Conservation (phyloP, 2,888 invertebrate genomes). For the Lasioglossum leucozonium region DNA sequence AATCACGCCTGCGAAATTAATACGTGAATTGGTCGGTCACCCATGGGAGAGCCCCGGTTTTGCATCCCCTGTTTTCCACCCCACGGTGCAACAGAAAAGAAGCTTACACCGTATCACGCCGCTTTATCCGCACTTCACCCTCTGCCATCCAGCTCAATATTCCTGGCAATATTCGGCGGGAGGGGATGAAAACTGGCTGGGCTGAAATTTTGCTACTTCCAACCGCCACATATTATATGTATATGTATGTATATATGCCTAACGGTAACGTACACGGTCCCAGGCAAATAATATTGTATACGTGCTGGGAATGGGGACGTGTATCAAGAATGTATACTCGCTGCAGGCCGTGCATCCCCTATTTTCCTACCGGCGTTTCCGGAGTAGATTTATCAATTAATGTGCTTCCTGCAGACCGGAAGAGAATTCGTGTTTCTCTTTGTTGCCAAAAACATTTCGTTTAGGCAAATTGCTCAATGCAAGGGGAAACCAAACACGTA, state of each 20-base stretch:
- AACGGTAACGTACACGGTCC: constrained; percentile 38
- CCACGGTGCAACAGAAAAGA: constrained; percentile 39
- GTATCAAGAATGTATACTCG: constrained; percentile 16
- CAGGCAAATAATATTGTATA: constrained; percentile 32
- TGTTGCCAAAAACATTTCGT: not conserved
- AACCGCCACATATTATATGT: not conserved
- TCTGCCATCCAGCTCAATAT: constrained; percentile 10
- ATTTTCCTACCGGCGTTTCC: not conserved
- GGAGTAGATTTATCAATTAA: constrained; percentile 12
- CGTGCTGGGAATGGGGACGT: constrained; percentile 27
- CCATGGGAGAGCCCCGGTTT: constrained; percentile 19
- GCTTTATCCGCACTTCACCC: constrained; percentile 48
- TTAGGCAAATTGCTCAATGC: not conserved
- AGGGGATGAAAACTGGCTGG: constrained; percentile 10
- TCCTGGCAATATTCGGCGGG: constrained; percentile 34
- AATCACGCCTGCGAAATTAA: constrained; percentile 51
- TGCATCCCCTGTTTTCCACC: not conserved
- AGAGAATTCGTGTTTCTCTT: not conserved
- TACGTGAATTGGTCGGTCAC: constrained; percentile 39
- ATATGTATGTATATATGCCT: not conserved
- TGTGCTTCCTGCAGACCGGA: not conserved
- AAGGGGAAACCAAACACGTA: no score
- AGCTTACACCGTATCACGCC: constrained; percentile 51
- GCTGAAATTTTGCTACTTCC: constrained; percentile 40
- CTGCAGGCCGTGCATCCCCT: not conserved